Percentiles rank a stretch among this genome's conserved stretches.
phyloP scores from a whole-genome alignment of 2,888 invertebrate genomes.

The Lochmaea crataegi region DNA sequence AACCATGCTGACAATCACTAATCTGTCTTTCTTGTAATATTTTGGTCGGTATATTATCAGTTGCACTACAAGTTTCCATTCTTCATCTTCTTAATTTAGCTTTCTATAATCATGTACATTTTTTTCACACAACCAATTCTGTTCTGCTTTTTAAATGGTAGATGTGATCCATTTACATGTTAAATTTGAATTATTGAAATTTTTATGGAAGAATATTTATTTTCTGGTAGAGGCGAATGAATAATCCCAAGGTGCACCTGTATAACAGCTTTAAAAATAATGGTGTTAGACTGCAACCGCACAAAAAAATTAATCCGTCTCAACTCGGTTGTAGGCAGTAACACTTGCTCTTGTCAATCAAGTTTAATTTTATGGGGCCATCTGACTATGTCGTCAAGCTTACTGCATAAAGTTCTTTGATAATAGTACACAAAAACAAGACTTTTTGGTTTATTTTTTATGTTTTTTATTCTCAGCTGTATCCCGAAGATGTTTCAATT shows the following conservation, averaged over 20 bases:
- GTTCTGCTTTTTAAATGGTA: no score
- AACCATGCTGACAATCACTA: no score
- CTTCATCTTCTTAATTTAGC: no score
- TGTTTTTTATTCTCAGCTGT: conserved; percentile 21
- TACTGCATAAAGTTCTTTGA: conserved; percentile 55
- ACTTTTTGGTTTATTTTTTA: conserved; percentile 40
- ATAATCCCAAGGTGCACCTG: no score
- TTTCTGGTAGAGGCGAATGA: not conserved
- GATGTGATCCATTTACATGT: no score
- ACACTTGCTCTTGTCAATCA: conserved; percentile 45
- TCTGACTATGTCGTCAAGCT: conserved; percentile 55
- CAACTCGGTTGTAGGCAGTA: not conserved
- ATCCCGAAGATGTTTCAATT: conserved; percentile 56
- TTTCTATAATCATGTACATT: no score
- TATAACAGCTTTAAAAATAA: not conserved
- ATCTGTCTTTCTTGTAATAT: no score
- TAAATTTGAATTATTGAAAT: no score
- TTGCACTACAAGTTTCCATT: no score
- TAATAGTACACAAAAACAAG: conserved; percentile 46
- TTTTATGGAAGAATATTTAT: no score
- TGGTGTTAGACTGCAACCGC: not conserved
- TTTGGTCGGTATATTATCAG: no score
- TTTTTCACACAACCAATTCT: no score
- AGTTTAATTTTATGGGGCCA: conserved; percentile 41
- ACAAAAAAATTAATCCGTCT: not conserved